These are phyloP conservation scores for Nematopogon swammerdamellus DNA, from an alignment of 2,888 invertebrate species.

Conservation along the genomic window DNA sequence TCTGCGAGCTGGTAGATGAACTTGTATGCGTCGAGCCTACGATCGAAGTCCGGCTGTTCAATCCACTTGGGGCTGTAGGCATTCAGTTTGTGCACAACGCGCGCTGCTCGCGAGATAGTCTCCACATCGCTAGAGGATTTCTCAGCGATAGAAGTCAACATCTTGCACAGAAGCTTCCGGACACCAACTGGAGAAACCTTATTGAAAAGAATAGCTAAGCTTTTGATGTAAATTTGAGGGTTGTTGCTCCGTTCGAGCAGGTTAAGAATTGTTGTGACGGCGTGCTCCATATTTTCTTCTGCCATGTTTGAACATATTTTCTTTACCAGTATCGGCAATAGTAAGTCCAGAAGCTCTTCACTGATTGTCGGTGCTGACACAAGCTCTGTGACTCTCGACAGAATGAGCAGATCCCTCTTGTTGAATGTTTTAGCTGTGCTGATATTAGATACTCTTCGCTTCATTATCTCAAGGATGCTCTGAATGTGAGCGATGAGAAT, in stretches of 20 bases:
- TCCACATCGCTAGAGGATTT: slow-evolving; percentile 32
- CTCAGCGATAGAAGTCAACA: slow-evolving; percentile 59
- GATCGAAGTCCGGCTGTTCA: slow-evolving; percentile 92
- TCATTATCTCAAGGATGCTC: slow-evolving; percentile 66
- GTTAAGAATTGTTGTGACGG: slow-evolving; percentile 71
- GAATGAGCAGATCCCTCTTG: slow-evolving; percentile 67
- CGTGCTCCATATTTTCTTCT: slow-evolving; percentile 67
- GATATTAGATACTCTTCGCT: slow-evolving; percentile 60
- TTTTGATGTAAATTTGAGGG: slow-evolving; percentile 64
- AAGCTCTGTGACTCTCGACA: slow-evolving; percentile 74
- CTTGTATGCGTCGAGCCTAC: slow-evolving; percentile 74
- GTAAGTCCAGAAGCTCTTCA: slow-evolving; percentile 64
- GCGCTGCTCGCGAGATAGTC: slow-evolving; percentile 45
- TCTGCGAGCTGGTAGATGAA: slow-evolving; percentile 57
- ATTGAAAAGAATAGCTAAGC: slow-evolving; percentile 70
- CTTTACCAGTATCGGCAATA: slow-evolving; percentile 68
- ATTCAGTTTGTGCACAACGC: slow-evolving; percentile 69
- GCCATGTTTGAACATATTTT: slow-evolving; percentile 58
- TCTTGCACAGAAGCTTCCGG: slow-evolving; percentile 64
- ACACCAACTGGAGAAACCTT: slow-evolving; percentile 62
- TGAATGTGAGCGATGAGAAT: slow-evolving; percentile 73
- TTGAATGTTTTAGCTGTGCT: slow-evolving; percentile 58
- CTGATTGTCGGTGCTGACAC: slow-evolving; percentile 66
- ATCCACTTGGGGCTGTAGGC: slow-evolving; percentile 84
- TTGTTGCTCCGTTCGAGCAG: slow-evolving; percentile 65